Evolutionary conservation across 2,113 vertebrate species (phyloP), one percentile per base, ranked within the genome.

Genomic region (Chelonoidis abingdonii): DNA sequence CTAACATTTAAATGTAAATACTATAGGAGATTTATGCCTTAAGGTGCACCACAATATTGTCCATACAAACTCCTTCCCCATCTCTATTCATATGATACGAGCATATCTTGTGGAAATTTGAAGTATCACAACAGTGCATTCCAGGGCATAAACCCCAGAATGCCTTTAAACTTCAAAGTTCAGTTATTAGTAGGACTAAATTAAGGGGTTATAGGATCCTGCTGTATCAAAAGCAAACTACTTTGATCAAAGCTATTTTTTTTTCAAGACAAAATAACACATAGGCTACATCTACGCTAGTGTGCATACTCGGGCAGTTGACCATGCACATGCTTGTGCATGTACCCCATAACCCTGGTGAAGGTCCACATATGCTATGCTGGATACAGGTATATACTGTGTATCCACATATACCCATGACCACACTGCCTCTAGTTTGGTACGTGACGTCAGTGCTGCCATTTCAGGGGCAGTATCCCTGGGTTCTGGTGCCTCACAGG

Each of bases 111-210:
- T 83, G 75, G 27, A 91, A 93, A 97, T 97, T 92, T 94, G 84
- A 69, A 95, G 62, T 88, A 95, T 83, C 53, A 56, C 53, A 81
- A 84, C 83, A 96, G 44, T n/a, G 92, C 91, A 95, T 97, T 96
- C 89, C 95, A 96, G 87, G 92, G 89, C 96, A 93, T 96, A 93
- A 97, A 96, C 0, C 38, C 88, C 65, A 89, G 81, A 87, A 38
- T 89, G 88, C 11, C 22, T 93, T 91, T 93, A 82, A 41, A 17
- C 87, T 88, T 92, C 84, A 89, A 96, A 92, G 21, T 75, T 93
- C 79, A 92, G 78, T 88, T 94, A 96, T 97, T 93, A 93, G 79
- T 87, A 86, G 95, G 35, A 27, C 35, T 90, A 83, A 35, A 62
- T 92, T 65, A 31, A 7, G 31, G 59, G 31, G 27, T 35, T 89